Percentiles rank a stretch among this genome's conserved stretches.
These are phyloP conservation scores for Dryobotodes eremita DNA, from an alignment of 2,888 invertebrate genomes.

Conservation along the genomic window DNA sequence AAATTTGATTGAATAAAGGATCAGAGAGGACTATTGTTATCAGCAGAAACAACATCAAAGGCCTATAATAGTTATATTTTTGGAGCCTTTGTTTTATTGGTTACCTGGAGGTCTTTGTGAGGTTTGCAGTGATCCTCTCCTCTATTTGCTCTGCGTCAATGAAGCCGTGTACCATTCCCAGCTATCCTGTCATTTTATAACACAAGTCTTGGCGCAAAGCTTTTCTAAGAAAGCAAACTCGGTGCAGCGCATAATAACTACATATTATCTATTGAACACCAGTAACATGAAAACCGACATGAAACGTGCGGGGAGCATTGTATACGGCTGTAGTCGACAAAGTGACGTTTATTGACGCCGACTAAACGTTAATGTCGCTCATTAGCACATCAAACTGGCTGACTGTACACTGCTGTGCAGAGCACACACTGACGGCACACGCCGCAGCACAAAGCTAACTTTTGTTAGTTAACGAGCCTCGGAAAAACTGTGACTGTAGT, in stretches of 20 bases:
- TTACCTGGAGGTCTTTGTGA: neutral
- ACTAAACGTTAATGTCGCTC: constrained; percentile 71
- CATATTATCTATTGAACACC: constrained; percentile 21
- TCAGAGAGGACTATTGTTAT: neutral
- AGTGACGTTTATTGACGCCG: constrained; percentile 70
- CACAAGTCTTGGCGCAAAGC: neutral
- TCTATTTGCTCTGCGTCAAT: constrained; percentile 10
- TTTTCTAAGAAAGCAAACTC: neutral
- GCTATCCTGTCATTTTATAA: neutral
- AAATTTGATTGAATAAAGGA: constrained; percentile 12
- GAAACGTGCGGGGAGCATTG: constrained; percentile 33
- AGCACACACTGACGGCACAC: constrained; percentile 51
- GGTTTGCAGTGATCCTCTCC: neutral
- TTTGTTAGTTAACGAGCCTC: constrained; percentile 56
- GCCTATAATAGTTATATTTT: neutral
- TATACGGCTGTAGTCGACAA: constrained; percentile 49
- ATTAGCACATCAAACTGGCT: constrained; percentile 76
- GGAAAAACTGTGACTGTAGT: constrained; percentile 39
- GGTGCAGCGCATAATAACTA: neutral
- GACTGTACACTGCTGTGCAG: constrained; percentile 41
- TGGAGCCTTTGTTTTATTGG: neutral
- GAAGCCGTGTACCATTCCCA: neutral
- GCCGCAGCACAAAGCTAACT: constrained; percentile 54
- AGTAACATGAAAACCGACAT: constrained; percentile 17
- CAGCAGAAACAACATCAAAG: neutral